Percentiles rank a stretch among this genome's conserved stretches.
These are phyloP conservation scores for Callaeas wilsoni DNA, from an alignment of 2,113 vertebrate genomes.

Conservation along the genomic window DNA sequence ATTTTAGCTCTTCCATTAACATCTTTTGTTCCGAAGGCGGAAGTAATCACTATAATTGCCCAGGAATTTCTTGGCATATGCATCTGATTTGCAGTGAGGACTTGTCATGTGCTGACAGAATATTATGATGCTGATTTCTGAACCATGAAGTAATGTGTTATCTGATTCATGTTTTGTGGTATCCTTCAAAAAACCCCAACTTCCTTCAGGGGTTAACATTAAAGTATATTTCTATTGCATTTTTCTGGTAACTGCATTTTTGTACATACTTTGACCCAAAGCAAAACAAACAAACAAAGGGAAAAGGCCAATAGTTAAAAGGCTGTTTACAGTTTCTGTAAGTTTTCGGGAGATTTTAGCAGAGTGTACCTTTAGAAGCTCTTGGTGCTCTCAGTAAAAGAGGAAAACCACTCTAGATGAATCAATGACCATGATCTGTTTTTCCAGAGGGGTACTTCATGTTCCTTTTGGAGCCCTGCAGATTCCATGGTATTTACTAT, in stretches of 20 bases:
- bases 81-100: slow-evolving; percentile 46
- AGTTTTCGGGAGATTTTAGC: neutral
- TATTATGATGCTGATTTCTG: slow-evolving; percentile 45
- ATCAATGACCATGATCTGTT: neutral
- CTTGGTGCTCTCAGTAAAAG: neutral
- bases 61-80: slow-evolving; percentile 64
- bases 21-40: slow-evolving; percentile 43
- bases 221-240: neutral
- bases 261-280: neutral
- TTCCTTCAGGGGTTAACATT: neutral
- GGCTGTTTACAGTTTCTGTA: neutral
- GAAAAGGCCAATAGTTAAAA: neutral
- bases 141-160: slow-evolving; percentile 31
- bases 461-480: neutral
- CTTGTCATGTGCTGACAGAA: slow-evolving; percentile 45
- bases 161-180: neutral
- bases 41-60: slow-evolving; percentile 52
- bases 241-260: neutral
- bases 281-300: neutral
- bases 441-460: neutral
- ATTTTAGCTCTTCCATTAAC: slow-evolving; percentile 24
- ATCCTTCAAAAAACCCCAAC: neutral
- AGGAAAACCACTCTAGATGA: neutral
- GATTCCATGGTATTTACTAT: neutral
- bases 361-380: neutral